Evolutionary conservation across 1,140 invertebrate species (phyloP), one percentile per base, ranked within the genome.

Genomic region (Zaprionus ghesquierei): DNA sequence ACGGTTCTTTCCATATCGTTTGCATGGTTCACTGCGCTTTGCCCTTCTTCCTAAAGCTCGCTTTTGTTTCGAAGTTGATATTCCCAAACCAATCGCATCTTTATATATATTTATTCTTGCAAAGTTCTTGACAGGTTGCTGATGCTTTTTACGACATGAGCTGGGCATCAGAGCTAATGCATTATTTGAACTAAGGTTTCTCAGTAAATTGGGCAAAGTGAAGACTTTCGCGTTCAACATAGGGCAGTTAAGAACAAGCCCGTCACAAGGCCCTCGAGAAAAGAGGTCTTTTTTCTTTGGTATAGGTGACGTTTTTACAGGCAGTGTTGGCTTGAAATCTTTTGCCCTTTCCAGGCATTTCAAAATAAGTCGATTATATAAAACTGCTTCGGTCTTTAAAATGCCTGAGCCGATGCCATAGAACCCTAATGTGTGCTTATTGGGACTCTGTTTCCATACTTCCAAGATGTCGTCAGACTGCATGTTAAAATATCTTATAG

Each of bases 381-480:
- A 9, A 9, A 50, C 22, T 2, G 53, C 64, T 10, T 58, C 54
- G 3, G 63, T 27, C 29, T 25, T 10, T 15, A 18, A 25, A 18
- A 35, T 58, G 13, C 1, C 22, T 10, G 62, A 31, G 27, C 44
- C 27, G 1, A 68, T 12, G 2, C 64, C 64, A 23, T 68, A 66
- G 13, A 27, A 66, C 5, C 29, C 27, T 5, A 59, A 10, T 1
- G 38, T 20, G 1, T 66, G 23, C 22, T 59, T 66, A 25, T 46
- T 27, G 12, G 41, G 64, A 2, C 27, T 50, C 6, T 8, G 5
- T 29, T 49, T 50, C 64, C 64, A 66, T 1, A 59, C 6, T 8
- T 66, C 64, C n/a, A 66, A 4, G 2, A 56, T 33, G 5, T 66
- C 54, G 38, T 66, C 54, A 0, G 33, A 3, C 12, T 58, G 15